A percentile compares a stretch with the other conserved stretches of the same genome.
Evolutionary conservation across 2,888 invertebrate genomes (phyloP).

Genomic region (Leptopterna dolabrata): DNA sequence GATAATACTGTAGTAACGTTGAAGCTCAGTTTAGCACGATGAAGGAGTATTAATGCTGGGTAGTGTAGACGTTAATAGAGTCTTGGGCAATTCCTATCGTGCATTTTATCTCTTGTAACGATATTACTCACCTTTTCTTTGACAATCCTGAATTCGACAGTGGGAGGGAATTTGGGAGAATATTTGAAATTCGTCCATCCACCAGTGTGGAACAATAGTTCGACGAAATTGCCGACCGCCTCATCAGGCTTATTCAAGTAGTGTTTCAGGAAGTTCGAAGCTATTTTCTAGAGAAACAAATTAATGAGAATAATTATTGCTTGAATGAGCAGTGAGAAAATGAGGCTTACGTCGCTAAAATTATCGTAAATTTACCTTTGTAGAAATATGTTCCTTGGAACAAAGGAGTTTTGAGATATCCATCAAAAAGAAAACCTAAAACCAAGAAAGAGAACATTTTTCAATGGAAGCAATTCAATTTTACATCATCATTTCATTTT

Average conservation of each 20-base stretch:
- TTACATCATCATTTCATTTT: too few relatives aligned
- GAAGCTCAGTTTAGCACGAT: too few relatives aligned
- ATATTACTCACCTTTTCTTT: constrained; percentile 36
- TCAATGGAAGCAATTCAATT: too few relatives aligned
- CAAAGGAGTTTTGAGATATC: constrained; percentile 4
- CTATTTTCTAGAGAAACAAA: constrained; percentile 7
- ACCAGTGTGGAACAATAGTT: constrained; percentile 28
- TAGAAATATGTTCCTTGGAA: not conserved
- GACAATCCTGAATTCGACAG: not conserved
- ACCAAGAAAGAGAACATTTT: not conserved
- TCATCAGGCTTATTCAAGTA: not conserved
- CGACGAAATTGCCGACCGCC: constrained; percentile 14
- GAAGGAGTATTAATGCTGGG: too few relatives aligned
- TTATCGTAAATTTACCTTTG: not conserved
- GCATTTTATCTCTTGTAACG: too few relatives aligned
- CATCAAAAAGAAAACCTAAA: not conserved
- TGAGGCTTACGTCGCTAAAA: too few relatives aligned
- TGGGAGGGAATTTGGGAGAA: not conserved
- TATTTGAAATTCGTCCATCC: constrained; percentile 29
- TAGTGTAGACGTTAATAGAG: too few relatives aligned
- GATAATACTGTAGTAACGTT: too few relatives aligned
- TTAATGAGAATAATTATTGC: too few relatives aligned
- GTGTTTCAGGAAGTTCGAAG: not conserved
- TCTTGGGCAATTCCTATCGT: too few relatives aligned
- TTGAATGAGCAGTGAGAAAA: too few relatives aligned